A percentile compares a stretch with the other conserved stretches of the same genome.
phyloP scores from a whole-genome alignment of 2,888 invertebrate species.

The Cryptocheilus praepositus region DNA sequence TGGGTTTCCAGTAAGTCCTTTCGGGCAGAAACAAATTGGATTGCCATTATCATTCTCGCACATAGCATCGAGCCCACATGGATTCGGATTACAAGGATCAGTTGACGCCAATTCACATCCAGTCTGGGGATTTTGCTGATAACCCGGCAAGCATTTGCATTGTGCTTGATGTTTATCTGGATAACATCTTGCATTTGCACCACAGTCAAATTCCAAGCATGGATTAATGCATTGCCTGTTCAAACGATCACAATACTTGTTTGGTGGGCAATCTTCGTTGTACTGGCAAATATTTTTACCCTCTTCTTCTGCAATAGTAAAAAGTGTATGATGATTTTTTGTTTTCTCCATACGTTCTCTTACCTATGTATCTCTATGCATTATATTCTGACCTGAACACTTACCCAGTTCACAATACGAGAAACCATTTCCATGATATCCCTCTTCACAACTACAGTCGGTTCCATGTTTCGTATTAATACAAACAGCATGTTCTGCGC shows the following conservation, averaged over 20 bases:
- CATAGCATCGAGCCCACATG: constrained; percentile 90
- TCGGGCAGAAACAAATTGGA: constrained; percentile 92
- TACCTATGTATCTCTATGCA: background rate
- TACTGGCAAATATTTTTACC: constrained; percentile 86
- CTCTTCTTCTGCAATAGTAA: constrained; percentile 70
- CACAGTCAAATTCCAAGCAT: constrained; percentile 86
- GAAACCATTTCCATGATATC: constrained; percentile 91
- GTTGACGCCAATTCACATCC: constrained; percentile 84
- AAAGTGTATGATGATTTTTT: constrained; percentile 6
- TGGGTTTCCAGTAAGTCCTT: constrained; percentile 93
- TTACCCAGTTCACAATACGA: constrained; percentile 88
- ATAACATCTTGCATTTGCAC: constrained; percentile 87
- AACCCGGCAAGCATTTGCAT: constrained; percentile 90
- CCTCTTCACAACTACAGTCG: constrained; percentile 90
- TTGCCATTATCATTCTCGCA: constrained; percentile 91
- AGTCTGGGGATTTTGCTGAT: constrained; percentile 84
- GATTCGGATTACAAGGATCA: constrained; percentile 89
- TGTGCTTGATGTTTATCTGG: constrained; percentile 86
- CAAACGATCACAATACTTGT: constrained; percentile 88
- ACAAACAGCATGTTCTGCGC: constrained; percentile 89
- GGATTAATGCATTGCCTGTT: constrained; percentile 90
- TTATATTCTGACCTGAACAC: constrained; percentile 20
- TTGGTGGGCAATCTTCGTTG: constrained; percentile 93
- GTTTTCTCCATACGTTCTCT: background rate
- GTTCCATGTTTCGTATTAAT: constrained; percentile 91